These are phyloP conservation scores for Sylvia borin DNA, from an alignment of 2,797 vertebrate species.

Conservation along the genomic window DNA sequence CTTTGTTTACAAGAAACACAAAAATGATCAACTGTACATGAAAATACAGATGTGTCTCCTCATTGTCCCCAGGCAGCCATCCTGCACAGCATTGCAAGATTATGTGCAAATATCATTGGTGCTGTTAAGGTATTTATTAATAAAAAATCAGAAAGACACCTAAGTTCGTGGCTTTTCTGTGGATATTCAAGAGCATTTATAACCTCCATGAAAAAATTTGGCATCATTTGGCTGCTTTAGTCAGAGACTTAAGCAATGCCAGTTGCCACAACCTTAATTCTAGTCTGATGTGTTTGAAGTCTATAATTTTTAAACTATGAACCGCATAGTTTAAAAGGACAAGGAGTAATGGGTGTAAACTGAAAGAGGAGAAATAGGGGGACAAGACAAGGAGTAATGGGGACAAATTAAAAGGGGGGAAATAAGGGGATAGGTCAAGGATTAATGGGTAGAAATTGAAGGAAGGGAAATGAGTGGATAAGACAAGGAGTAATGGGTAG, in stretches of 20 bases:
- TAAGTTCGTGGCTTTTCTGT: slow-evolving; percentile 20
- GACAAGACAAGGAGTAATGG: neutral
- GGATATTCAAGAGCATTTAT: neutral
- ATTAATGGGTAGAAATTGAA: neutral
- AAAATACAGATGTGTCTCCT: neutral
- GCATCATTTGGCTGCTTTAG: neutral
- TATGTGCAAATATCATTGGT: slow-evolving; percentile 62
- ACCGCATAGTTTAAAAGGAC: neutral
- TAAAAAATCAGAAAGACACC: slow-evolving; percentile 66
- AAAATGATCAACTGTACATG: slow-evolving; percentile 20
- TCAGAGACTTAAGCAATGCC: rapidly evolving
- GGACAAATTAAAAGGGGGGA: too few species aligned
- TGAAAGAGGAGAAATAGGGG: neutral
- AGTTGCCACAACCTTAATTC: rapidly evolving
- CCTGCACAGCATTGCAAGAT: slow-evolving; percentile 43
- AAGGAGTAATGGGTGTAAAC: neutral
- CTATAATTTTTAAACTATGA: rapidly evolving
- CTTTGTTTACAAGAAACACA: slow-evolving; percentile 40
- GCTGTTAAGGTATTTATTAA: slow-evolving; percentile 80
- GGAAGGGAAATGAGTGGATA: too few species aligned
- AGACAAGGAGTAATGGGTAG: too few species aligned
- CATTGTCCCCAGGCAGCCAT: neutral
- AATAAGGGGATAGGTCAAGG: too few species aligned
- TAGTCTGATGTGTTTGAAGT: neutral
- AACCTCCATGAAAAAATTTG: rapidly evolving